phyloP scores from a whole-genome alignment of 2,888 invertebrate genomes.

The Notodonta dromedarius region DNA sequence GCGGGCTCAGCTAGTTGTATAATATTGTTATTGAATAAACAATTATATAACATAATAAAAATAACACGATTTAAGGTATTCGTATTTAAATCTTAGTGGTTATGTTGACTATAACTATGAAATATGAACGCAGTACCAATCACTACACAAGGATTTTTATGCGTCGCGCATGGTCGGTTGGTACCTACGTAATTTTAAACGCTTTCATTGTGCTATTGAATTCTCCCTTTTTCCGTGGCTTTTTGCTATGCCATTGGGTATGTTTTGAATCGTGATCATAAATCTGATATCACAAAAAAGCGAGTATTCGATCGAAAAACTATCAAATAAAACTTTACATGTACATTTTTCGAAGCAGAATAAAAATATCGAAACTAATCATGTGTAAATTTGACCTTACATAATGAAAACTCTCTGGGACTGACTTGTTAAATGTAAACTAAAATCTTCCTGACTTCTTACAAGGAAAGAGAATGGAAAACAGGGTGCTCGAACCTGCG shows the following conservation, averaged over 20 bases:
- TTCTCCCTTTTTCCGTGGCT: constrained; percentile 22
- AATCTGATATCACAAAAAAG: constrained; percentile 11
- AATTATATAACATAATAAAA: too few species aligned
- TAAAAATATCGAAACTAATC: constrained; percentile 18
- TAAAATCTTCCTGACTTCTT: constrained; percentile 61
- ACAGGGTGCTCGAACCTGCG: constrained; percentile 67
- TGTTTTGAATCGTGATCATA: constrained; percentile 20
- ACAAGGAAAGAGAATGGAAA: constrained; percentile 69
- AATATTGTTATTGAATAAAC: too few species aligned
- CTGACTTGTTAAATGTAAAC: constrained; percentile 52
- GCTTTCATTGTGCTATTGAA: constrained; percentile 27
- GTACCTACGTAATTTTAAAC: constrained; percentile 19
- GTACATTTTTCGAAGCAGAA: background rate
- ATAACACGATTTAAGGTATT: too few species aligned
- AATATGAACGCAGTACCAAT: background rate
- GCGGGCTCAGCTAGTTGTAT: too few species aligned
- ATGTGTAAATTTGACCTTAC: constrained; percentile 41
- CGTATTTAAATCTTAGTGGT: too few species aligned
- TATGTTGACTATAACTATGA: background rate
- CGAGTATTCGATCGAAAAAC: constrained; percentile 2
- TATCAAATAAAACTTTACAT: background rate
- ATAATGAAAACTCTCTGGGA: constrained; percentile 31
- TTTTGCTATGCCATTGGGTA: constrained; percentile 22
- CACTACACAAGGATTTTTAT: constrained; percentile 19
- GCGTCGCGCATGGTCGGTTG: constrained; percentile 18